Percentiles rank a stretch among this genome's conserved stretches.
These are phyloP conservation scores for Proisotoma minuta DNA, from an alignment of 2,888 invertebrate species.

Conservation along the genomic window DNA sequence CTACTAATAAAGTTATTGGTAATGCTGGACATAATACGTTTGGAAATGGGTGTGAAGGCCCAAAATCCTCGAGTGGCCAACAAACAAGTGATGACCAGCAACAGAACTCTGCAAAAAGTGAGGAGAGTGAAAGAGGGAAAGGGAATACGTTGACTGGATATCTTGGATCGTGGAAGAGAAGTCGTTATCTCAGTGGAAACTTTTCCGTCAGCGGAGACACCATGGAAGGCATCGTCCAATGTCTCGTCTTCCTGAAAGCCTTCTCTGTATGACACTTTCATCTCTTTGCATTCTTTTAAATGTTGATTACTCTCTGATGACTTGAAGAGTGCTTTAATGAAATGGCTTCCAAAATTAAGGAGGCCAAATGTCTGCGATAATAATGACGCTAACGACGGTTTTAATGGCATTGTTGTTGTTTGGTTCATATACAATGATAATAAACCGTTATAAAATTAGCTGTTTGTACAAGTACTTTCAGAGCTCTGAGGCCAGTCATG, in stretches of 20 bases:
- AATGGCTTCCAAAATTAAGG: too few species aligned
- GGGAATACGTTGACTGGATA: slow-evolving; percentile 39
- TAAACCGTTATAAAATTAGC: too few species aligned
- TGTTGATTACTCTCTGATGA: too few species aligned
- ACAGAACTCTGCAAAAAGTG: neutral
- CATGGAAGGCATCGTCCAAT: slow-evolving; percentile 90
- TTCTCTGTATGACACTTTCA: slow-evolving; percentile 71
- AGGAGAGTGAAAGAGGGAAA: slow-evolving; percentile 12
- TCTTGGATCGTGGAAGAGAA: slow-evolving; percentile 46
- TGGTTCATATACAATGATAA: too few species aligned
- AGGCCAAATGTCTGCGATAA: too few species aligned
- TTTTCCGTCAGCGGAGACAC: slow-evolving; percentile 86
- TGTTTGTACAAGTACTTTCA: too few species aligned
- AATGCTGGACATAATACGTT: neutral
- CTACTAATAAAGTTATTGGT: neutral
- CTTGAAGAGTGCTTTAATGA: too few species aligned
- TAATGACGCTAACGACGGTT: too few species aligned
- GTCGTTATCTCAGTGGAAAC: slow-evolving; percentile 77
- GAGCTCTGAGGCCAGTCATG: too few species aligned
- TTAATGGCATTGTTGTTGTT: too few species aligned
- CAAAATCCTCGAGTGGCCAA: slow-evolving; percentile 10
- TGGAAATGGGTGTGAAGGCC: slow-evolving; percentile 48
- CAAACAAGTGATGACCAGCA: neutral
- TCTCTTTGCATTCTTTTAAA: too few species aligned
- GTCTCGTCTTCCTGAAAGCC: slow-evolving; percentile 84